These are phyloP conservation scores for Himalopsyche kuldschensis DNA, from an alignment of 2,888 invertebrate species.

Conservation along the genomic window DNA sequence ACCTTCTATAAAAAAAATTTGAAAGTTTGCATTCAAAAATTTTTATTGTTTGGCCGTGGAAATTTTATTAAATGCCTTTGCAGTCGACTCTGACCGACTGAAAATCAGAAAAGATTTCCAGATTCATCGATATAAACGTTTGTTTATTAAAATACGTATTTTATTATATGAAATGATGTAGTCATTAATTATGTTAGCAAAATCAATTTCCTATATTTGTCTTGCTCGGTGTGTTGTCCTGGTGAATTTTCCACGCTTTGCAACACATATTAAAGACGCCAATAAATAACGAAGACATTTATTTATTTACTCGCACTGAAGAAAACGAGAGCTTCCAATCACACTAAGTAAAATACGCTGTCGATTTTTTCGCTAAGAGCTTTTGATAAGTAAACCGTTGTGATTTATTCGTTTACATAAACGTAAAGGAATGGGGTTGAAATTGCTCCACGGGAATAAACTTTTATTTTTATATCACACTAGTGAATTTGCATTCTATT, in stretches of 20 bases:
- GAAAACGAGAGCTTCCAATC: neutral
- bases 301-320: neutral
- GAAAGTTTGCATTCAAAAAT: too few relatives aligned
- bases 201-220: neutral
- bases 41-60: too few relatives aligned
- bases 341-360: neutral
- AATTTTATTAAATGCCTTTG: too few relatives aligned
- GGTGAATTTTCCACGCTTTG: neutral
- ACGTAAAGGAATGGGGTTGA: neutral
- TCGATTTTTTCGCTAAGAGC: neutral
- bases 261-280: neutral
- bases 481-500: too few relatives aligned
- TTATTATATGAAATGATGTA: too few relatives aligned
- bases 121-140: too few relatives aligned
- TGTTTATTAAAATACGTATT: too few relatives aligned
- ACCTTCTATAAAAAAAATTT: too few relatives aligned
- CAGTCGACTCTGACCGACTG: too few relatives aligned
- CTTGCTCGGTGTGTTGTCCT: neutral
- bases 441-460: neutral
- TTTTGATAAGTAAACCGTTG: neutral
- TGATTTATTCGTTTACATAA: neutral
- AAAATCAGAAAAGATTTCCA: too few relatives aligned
- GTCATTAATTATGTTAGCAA: neutral
- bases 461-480: neutral
- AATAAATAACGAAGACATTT: neutral